Percentiles rank a stretch among this genome's conserved stretches.
phyloP scores from a whole-genome alignment of 92 coral and sea anemone species.

The Porites lobata region DNA sequence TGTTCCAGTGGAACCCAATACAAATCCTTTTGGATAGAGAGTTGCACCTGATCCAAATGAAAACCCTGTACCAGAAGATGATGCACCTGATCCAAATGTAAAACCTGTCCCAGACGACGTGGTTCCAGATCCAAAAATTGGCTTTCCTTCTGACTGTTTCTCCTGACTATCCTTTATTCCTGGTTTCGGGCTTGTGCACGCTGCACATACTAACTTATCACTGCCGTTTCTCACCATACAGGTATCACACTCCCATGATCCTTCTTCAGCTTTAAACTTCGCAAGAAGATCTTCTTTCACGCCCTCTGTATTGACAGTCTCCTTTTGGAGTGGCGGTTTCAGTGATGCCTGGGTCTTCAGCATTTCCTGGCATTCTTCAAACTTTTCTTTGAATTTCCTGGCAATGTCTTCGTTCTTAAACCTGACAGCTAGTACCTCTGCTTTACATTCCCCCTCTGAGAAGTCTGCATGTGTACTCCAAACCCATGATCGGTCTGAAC shows the following conservation, averaged over 20 bases:
- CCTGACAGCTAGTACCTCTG: constrained; percentile 88
- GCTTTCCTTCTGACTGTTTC: not conserved
- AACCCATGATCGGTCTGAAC: constrained; percentile 92
- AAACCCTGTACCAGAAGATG: not conserved
- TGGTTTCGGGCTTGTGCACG: constrained; percentile 62
- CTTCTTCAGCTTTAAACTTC: constrained; percentile 61
- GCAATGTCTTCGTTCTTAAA: constrained; percentile 87
- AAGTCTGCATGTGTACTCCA: constrained; percentile 95
- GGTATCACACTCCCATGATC: constrained; percentile 78
- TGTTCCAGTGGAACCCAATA: not conserved
- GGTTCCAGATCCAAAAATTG: not conserved
- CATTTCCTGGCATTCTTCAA: constrained; percentile 69
- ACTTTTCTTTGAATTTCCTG: constrained; percentile 80
- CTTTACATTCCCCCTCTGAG: constrained; percentile 87
- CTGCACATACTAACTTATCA: constrained; percentile 57
- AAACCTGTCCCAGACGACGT: not conserved
- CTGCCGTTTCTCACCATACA: constrained; percentile 65
- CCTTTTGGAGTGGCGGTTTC: not conserved
- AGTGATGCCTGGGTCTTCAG: constrained; percentile 16
- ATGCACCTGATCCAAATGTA: not conserved
- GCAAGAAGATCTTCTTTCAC: constrained; percentile 24
- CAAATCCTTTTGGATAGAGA: not conserved
- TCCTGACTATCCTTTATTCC: constrained; percentile 24
- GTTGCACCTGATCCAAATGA: not conserved
- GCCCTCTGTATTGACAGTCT: not conserved